A percentile compares a stretch with the other conserved stretches of the same genome.
Conservation (phyloP, 1,140 invertebrate species). For the Neomicropteryx cornuta region DNA sequence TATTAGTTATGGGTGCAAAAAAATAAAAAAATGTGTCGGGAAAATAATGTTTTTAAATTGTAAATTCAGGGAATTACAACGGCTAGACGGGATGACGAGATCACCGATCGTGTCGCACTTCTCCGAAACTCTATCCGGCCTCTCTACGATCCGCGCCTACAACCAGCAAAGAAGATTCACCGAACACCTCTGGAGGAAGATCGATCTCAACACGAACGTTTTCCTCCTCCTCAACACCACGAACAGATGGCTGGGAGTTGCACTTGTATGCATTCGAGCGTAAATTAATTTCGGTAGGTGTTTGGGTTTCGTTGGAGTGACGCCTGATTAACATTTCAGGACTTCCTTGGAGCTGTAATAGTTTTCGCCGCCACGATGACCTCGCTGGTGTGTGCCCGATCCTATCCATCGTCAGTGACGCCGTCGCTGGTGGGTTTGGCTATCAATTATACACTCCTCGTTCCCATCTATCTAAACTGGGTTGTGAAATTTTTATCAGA, state of each 20-base stretch:
- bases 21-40: too few species aligned
- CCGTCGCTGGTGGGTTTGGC: slow-evolving; percentile 58
- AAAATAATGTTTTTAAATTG: too few species aligned
- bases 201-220: slow-evolving; percentile 65
- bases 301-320: background rate
- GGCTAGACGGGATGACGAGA: slow-evolving; percentile 53
- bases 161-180: slow-evolving; percentile 54
- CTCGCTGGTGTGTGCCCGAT: slow-evolving; percentile 43
- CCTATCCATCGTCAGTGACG: slow-evolving; percentile 41
- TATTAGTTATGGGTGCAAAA: too few species aligned
- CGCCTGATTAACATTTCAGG: slow-evolving; percentile 39
- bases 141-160: slow-evolving; percentile 58
- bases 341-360: slow-evolving; percentile 67
- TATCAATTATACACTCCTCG: slow-evolving; percentile 68
- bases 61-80: slow-evolving; percentile 59
- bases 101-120: slow-evolving; percentile 63
- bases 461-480: slow-evolving; percentile 74
- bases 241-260: slow-evolving; percentile 73
- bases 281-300: background rate
- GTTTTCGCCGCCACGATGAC: slow-evolving; percentile 61
- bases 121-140: slow-evolving; percentile 56
- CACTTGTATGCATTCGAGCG: slow-evolving; percentile 45
- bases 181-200: slow-evolving; percentile 46
- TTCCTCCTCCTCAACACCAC: slow-evolving; percentile 67
- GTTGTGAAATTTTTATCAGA: slow-evolving; percentile 70